phyloP scores from a whole-genome alignment of 1,140 invertebrate genomes.

The Oreohelix idahoensis region DNA sequence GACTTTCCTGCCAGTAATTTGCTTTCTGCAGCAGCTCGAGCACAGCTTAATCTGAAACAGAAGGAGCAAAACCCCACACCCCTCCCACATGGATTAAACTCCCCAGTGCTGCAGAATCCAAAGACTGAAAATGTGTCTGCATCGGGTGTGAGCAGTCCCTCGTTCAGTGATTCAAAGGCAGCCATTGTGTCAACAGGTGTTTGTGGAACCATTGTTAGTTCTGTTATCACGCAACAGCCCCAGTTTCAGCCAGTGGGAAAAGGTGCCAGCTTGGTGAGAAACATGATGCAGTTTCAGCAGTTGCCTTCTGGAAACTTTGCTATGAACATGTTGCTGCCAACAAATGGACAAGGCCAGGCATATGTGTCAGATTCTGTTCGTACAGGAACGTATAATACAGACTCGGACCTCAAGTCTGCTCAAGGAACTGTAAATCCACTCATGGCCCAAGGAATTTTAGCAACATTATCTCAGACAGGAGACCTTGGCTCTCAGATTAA shows the following conservation, averaged over 20 bases:
- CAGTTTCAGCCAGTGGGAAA: neutral
- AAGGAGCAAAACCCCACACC: neutral
- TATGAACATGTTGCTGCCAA: constrained; percentile 32
- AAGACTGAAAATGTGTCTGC: neutral
- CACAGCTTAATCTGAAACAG: constrained; percentile 9
- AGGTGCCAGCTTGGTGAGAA: neutral
- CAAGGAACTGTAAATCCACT: neutral
- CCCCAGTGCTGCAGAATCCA: neutral
- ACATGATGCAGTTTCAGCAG: constrained; percentile 26
- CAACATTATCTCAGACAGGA: neutral
- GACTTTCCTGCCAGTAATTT: constrained; percentile 37
- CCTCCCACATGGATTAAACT: neutral
- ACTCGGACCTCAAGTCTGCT: neutral
- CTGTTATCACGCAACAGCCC: neutral
- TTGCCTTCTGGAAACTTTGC: constrained; percentile 5
- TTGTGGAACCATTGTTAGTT: neutral
- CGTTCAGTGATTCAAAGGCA: neutral
- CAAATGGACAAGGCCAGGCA: neutral
- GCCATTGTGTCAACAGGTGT: neutral
- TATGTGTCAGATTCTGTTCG: constrained; percentile 8
- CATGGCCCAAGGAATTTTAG: constrained; percentile 3
- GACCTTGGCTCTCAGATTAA: constrained; percentile 10
- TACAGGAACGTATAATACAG: neutral
- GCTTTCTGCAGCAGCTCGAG: constrained; percentile 18
- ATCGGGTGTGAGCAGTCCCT: neutral